Base-by-base conservation (phyloP, 2,113 vertebrate genomes). In the Dasyornis broadbenti region DNA sequence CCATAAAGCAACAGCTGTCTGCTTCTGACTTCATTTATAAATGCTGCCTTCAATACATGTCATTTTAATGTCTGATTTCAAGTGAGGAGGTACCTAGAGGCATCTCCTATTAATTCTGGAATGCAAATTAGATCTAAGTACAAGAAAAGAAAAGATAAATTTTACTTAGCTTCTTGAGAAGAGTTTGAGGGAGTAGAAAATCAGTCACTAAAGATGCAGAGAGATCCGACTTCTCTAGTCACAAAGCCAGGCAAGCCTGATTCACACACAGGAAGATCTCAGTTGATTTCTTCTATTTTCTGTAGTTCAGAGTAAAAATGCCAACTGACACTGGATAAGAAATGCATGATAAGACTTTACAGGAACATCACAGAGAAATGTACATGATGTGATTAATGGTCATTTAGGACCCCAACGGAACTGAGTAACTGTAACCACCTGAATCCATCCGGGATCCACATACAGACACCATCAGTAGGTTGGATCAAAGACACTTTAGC, bases 351-450 rank as follows among this genome's bases (percentile, higher is more conserved):
- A 42, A 64, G 20, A 45, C 23, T 53, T 83, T 7, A 18, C 30
- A 45, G 10, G 3, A 28, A 4, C 15, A 54, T 54, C 60, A 26
- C 24, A 71, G 33, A 68, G 8, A 69, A 75, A 70, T 6, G 7
- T 19, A n/a, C 6, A 20, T 0, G 0, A 53, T 7, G 23, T n/a
- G 39, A 42, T 15, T 39, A 39, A 53, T 5, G 13, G 52, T n/a
- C 45, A 56, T 50, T 11, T 27, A 60, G 76, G 35, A 44, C 4
- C 16, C 23, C 49, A 42, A 49, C 6, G 33, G 17, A 18, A 60
- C 1, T 30, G 14, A 69, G 40, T 44, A 70, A 19, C 28, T 57
- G 28, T 12, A 69, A 53, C 21, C 13, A 47, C 12, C 9, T 57
- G n/a, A 66, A 68, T 17, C 2, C 6, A 16, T 22, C 21, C 26